phyloP scores from a whole-genome alignment of 2,113 vertebrate genomes.

The Hippoglossus stenolepis region DNA sequence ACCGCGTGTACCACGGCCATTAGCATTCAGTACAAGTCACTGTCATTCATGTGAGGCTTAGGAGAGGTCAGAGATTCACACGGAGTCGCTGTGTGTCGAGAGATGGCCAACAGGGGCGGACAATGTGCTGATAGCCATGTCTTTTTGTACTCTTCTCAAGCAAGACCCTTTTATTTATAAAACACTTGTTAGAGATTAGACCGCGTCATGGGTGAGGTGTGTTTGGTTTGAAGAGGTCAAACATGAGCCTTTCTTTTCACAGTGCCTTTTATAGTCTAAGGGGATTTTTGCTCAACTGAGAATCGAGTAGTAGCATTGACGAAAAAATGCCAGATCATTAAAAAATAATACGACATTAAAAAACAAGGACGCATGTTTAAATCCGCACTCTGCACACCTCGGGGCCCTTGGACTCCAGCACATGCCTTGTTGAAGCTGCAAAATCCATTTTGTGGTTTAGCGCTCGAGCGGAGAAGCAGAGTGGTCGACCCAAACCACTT shows the following conservation, averaged over 20 bases:
- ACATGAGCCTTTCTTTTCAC: slow-evolving; percentile 78
- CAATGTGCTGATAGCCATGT: neutral
- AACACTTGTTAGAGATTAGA: slow-evolving; percentile 36
- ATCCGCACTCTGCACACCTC: neutral
- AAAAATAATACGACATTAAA: slow-evolving; percentile 1
- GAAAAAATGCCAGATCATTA: slow-evolving; percentile 36
- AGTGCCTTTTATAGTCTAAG: slow-evolving; percentile 79
- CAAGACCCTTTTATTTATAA: slow-evolving; percentile 52
- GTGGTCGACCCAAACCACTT: slow-evolving; percentile 55
- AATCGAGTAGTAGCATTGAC: slow-evolving; percentile 36
- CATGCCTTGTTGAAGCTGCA: slow-evolving; percentile 50
- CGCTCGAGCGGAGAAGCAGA: slow-evolving; percentile 17
- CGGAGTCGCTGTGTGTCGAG: slow-evolving; percentile 9
- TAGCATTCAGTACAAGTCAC: slow-evolving; percentile 46
- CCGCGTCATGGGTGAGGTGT: slow-evolving; percentile 19
- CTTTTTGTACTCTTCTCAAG: slow-evolving; percentile 56
- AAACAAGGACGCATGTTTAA: neutral
- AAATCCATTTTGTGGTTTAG: slow-evolving; percentile 13
- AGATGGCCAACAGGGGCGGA: slow-evolving; percentile 20
- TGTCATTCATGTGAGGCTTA: slow-evolving; percentile 44
- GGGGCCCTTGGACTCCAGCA: slow-evolving; percentile 38
- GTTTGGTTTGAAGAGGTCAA: slow-evolving; percentile 59
- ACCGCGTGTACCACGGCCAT: slow-evolving; percentile 21
- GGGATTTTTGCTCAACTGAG: slow-evolving; percentile 48
- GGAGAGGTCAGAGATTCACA: slow-evolving; percentile 34